A percentile compares a stretch with the other conserved stretches of the same genome.
These are phyloP conservation scores for Rhinolophus sinicus DNA, from an alignment of 2,113 vertebrate genomes.

Conservation along the genomic window DNA sequence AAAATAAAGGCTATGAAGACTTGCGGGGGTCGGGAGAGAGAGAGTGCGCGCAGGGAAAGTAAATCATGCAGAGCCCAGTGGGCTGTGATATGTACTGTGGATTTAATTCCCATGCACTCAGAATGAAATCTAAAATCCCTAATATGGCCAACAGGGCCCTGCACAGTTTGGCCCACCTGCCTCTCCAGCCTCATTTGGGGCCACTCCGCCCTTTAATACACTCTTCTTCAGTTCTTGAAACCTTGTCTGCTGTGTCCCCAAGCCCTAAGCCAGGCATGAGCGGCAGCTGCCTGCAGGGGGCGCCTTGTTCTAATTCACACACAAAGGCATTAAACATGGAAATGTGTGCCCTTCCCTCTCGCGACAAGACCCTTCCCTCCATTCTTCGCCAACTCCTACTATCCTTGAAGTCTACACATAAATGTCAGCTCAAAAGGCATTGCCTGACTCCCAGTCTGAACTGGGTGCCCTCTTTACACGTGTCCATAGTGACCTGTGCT, in stretches of 20 bases:
- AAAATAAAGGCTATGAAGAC: background rate
- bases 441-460: background rate
- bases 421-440: background rate
- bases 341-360: background rate
- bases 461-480: background rate
- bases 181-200: background rate
- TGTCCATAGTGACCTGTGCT: rapidly evolving
- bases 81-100: background rate
- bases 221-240: background rate
- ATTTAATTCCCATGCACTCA: background rate
- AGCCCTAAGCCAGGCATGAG: background rate
- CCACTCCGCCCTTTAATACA: background rate
- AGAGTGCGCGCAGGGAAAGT: background rate
- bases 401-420: background rate
- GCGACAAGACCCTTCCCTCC: background rate
- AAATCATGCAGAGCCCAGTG: background rate
- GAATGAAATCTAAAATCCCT: background rate
- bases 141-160: rapidly evolving
- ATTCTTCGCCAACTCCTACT: background rate
- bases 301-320: background rate
- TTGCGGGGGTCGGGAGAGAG: background rate
- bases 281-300: background rate
- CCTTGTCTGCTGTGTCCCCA: background rate
- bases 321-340: background rate
- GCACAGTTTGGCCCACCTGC: background rate